Conservation (phyloP, 2,113 vertebrate genomes). For the Asarcornis scutulata region DNA sequence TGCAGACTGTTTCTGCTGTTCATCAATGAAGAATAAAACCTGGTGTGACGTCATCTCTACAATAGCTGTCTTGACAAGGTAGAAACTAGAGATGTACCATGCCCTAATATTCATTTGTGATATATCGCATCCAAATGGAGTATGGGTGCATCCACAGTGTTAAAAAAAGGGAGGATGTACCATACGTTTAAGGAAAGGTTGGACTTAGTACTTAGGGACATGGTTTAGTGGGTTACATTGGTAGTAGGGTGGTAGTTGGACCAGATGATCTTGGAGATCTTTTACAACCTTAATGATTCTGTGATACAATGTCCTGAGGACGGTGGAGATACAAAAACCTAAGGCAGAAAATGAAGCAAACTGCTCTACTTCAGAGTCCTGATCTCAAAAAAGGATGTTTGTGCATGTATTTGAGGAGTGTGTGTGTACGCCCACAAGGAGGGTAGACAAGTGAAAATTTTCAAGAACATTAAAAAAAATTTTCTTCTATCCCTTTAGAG, state of each 20-base stretch:
- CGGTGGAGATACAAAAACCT: background rate
- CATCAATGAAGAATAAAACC: background rate
- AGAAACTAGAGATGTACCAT: background rate
- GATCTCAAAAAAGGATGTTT: background rate
- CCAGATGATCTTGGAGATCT: no score
- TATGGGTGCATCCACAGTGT: background rate
- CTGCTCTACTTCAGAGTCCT: background rate
- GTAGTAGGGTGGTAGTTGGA: no score
- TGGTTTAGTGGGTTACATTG: no score
- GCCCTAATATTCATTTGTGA: background rate
- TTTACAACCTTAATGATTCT: no score
- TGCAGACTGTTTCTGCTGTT: fast-evolving
- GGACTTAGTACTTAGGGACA: no score
- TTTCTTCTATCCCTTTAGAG: background rate
- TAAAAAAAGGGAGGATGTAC: background rate
- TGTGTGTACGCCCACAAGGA: background rate
- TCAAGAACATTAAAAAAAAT: background rate
- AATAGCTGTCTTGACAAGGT: background rate
- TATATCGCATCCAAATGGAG: background rate
- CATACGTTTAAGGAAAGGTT: background rate
- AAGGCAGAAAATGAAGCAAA: background rate
- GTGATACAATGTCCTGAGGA: background rate
- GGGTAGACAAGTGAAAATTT: background rate
- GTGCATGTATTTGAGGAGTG: background rate
- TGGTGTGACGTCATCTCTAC: background rate